Base-by-base conservation (phyloP, 2,113 vertebrate species). In the Smithornis capensis region DNA sequence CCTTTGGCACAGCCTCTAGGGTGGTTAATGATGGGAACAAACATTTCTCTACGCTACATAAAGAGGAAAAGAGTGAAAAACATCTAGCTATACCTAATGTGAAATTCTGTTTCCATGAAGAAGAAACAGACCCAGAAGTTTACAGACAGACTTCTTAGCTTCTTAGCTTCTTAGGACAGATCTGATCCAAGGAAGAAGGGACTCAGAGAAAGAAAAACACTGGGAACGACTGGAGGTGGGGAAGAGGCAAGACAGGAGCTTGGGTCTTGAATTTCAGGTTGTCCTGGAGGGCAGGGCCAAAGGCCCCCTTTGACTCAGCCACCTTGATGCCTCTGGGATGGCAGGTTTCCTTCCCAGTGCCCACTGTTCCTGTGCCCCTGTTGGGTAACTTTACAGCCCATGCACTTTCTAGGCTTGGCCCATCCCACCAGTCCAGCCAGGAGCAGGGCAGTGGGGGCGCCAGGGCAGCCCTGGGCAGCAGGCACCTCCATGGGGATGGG, bases 321-420 rank as follows among this genome's bases (percentile, higher is more conserved):
- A 6, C 19, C 16, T 37, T 0, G 0, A 19, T 33, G 24, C 10
- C 2, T 1, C 33, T 31, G 37, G 33, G 11, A 27, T 40, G 65
- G 33, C 0, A 11, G 29, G 17, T 38, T 60, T 79, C n/a, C n/a
- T n/a, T n/a, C n/a, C n/a, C n/a, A n/a, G n/a, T n/a, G n/a, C n/a
- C n/a, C n/a, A n/a, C n/a, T 0, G 9, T 29, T 59, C 44, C 59
- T 59, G 74, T 12, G 27, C 6, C 33, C 10, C 5, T 1, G 1
- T 3, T 25, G 78, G 14, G 52, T 67, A 31, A n/a, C n/a, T 38
- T 40, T 12, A 12, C 29, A 40, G 56, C 22, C 8, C 56, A 28
- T 15, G 2, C 16, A 2, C 42, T 53, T 4, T 1, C 49, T 21
- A 8, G 5, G 35, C 44, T 9, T 3, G 40, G 6, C 23, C 19